Base-by-base conservation (phyloP, 2,113 vertebrate species). In the Gymnorhina tibicen region DNA sequence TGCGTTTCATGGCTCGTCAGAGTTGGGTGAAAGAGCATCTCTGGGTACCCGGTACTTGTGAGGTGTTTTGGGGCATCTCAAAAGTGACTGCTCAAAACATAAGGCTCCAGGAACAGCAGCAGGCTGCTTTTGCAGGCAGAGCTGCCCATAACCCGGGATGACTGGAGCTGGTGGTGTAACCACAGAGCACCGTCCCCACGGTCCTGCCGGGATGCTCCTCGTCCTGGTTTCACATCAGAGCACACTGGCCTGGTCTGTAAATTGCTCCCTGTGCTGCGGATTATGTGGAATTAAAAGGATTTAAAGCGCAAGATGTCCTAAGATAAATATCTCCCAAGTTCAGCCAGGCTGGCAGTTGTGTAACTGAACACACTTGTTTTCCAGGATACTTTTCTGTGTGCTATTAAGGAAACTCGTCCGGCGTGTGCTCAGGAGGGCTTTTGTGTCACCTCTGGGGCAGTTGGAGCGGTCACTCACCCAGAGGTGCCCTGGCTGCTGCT, bases 221-320 rank as follows among this genome's bases (percentile, higher is more conserved):
- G 9, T 58, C 90, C 75, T 83, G 52, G 6, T 69, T 85, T 79
- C 88, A 30, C 74, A 64, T 56, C 79, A 52, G 20, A 73, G 88
- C 80, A 62, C 59, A 0, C 44, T 58, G 49, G 21, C 74, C 77
- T 70, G 62, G 4, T 87, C 83, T 80, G 49, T 47, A 50, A 74
- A 85, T 66, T 83, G 84, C 86, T 87, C 59, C 60, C 83, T 47
- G 59, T 42, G 68, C 63, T 41, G 69, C 3, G n/a, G 95, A 96
- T 97, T 97, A 96, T 21, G 87, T 26, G 86, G 91, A 89, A 97
- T 98, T 97, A 96, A 91, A 95, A 94, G 80, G 91, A 78, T 92
- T 97, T 91, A 53, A 63, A 96, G 86, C 39, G 93, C 96, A 97
- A 96, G 97, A 96, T 97, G 95, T 93, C 93, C 97, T 80, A 77